Conservation (phyloP, 2,888 invertebrate species). For the Cynaeus angustus region DNA sequence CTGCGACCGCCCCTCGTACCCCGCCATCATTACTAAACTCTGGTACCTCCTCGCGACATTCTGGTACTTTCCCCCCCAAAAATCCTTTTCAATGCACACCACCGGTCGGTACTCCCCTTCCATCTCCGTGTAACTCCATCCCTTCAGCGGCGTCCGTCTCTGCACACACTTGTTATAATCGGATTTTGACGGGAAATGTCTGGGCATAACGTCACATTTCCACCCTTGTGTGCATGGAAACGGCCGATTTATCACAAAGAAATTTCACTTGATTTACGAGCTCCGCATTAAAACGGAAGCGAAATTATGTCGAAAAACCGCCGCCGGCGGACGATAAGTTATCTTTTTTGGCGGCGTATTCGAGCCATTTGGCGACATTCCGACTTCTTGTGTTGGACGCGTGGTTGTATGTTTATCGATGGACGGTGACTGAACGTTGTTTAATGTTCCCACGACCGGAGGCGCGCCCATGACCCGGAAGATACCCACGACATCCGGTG, state of each 20-base stretch:
- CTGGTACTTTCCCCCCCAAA: too few species aligned
- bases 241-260: constrained; percentile 7
- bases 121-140: not conserved
- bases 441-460: constrained; percentile 52
- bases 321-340: not conserved
- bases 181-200: constrained; percentile 29
- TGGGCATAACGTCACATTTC: constrained; percentile 22
- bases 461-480: constrained; percentile 51
- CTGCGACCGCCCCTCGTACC: constrained; percentile 6
- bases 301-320: constrained; percentile 12
- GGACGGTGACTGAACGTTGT: constrained; percentile 28
- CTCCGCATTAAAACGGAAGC: constrained; percentile 15
- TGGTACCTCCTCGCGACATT: constrained; percentile 15
- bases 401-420: constrained; percentile 33
- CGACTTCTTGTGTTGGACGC: not conserved
- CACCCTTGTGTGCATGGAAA: constrained; percentile 18
- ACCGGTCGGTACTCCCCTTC: constrained; percentile 6
- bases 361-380: constrained; percentile 4
- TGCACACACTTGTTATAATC: constrained; percentile 29
- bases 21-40: constrained; percentile 18
- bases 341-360: constrained; percentile 5
- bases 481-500: constrained; percentile 55
- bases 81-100: too few species aligned
- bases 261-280: constrained; percentile 13
- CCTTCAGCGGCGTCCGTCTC: constrained; percentile 12